Evolutionary conservation across 2,888 invertebrate species (phyloP), one percentile per base, ranked within the genome.

Genomic region (Megalurothrips usitatus): DNA sequence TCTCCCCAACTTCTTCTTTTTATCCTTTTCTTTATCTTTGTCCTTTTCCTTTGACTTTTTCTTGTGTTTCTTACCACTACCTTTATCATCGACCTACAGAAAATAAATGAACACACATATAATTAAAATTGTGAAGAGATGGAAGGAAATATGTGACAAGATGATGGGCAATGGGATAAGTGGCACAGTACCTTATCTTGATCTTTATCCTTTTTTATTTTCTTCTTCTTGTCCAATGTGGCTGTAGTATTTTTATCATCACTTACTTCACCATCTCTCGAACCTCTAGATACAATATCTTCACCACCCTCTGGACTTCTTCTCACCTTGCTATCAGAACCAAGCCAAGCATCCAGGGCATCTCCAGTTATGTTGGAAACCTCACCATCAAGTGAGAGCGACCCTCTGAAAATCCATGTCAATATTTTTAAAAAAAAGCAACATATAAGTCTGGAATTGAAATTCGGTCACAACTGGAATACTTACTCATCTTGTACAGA

Each of bases 271-370:
- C 83, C 80, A 17, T 83, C 83, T 58, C 84, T 82, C 23, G 83
- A 80, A 17, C 82, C 82, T 17, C 80, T 68, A 8, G 81, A 82
- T n/a, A 81, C 82, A 75, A 83, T 84, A 85, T 91, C 91, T 84
- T 88, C 88, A 17, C 88, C 89, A 88, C 94, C 94, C 90, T 94
- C 94, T 0, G 94, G 94, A 79, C 94, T 94, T 84, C 93, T 89
- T 82, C 94, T 89, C 86, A 91, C 91, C 85, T 92, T 92, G 0
- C 92, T 91, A 86, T 93, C 93, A 0, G 90, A 89, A 34, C 88
- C 88, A 47, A 92, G 89, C 93, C 93, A 93, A 80, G 87, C 89
- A 83, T 91, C 90, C 82, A 90, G 89, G 9, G 89, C 88, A 82
- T 89, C 89, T 23, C 87, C 88, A 6, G 88, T 87, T 79, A 88